phyloP scores from a whole-genome alignment of 2,113 vertebrate genomes.

The Equus przewalskii region DNA sequence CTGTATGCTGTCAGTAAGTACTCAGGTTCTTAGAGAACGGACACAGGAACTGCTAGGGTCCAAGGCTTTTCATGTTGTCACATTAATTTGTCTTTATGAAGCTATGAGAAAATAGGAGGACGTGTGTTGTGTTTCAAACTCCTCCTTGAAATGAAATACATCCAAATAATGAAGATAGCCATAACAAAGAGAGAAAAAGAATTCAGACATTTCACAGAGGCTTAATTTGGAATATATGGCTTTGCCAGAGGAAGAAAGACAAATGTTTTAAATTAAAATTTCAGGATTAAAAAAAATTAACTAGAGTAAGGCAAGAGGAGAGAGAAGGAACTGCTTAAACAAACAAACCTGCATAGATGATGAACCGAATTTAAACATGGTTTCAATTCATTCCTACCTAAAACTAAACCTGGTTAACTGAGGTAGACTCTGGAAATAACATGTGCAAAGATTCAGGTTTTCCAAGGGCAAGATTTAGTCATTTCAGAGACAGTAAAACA shows the following conservation, averaged over 20 bases:
- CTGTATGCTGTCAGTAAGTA: neutral
- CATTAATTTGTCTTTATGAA: neutral
- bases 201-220: neutral
- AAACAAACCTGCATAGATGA: neutral
- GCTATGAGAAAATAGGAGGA: neutral
- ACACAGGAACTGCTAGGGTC: neutral
- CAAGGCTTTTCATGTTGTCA: neutral
- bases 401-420: neutral
- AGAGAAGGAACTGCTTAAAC: neutral
- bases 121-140: neutral
- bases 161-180: neutral
- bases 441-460: slow-evolving; percentile 13
- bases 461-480: slow-evolving; percentile 20
- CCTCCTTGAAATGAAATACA: neutral
- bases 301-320: neutral
- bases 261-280: neutral
- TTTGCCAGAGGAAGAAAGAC: neutral
- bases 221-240: neutral
- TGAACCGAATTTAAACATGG: neutral
- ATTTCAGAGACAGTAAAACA: neutral
- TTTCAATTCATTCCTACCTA: neutral
- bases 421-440: slow-evolving; percentile 50
- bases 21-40: neutral
- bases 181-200: neutral
- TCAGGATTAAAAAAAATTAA: neutral